Base-by-base conservation (phyloP, 1,140 invertebrate species). In the Heliconius nattereri region DNA sequence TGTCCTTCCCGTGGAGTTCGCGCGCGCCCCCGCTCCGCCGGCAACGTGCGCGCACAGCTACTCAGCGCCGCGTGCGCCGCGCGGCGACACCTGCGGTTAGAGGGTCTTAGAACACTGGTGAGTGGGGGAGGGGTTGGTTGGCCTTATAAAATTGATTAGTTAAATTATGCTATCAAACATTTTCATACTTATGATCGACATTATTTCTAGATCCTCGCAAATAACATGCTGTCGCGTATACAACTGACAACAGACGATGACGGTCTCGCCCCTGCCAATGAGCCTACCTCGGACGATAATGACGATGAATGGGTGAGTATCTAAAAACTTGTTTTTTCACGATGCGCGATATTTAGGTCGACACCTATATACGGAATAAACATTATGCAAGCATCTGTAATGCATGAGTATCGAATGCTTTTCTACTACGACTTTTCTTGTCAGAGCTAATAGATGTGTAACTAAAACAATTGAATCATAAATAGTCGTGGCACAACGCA, bases 51-150 rank as follows among this genome's bases (percentile, higher is more conserved):
- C 3, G 96, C 96, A 19, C 96, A 96, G n/a, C 96, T 98, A n/a
- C 90, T 98, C 2, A 96, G 96, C 89, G 96, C 96, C 13, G 97
- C 98, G 0, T 99, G 98, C 89, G 95, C 96, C 0, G 98, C 99
- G 84, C 95, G 98, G 29, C 94, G 97, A 19, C 98, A 99, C 87
- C 91, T 97, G 66, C 94, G 97, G 26, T 94, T 98, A 5, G 98
- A 98, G 85, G 97, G 96, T 84, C 91, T 98, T 40, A 94, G 97
- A 40, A 98, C 98, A 1, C 87, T 99, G 76, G 95, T 94, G 80
- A 86, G 86, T 76, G n/a, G 32, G 32, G 32, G 32, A 35, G 32
- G 7, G 32, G 32, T n/a, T n/a, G 32, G 32, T 35, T 35, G 32
- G 32, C 32, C 32, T 35, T 35, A 35, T 35, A 35, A 35, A 35